Conservation (phyloP, 1,140 invertebrate genomes). For the Achatina immaculata region DNA sequence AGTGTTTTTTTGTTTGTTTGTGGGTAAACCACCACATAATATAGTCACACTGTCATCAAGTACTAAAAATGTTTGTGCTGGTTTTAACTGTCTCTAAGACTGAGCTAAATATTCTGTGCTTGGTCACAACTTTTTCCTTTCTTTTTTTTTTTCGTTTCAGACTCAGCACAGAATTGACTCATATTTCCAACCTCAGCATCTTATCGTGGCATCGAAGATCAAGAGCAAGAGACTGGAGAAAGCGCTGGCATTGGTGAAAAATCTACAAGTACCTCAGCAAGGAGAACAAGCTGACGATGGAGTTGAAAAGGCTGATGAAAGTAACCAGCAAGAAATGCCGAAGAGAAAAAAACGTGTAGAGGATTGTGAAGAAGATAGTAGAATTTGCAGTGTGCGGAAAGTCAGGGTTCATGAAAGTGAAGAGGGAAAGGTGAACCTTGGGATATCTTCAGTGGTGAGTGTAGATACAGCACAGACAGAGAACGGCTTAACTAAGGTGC, state of each 20-base stretch:
- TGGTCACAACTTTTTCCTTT: no score
- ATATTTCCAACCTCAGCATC: constrained; percentile 56
- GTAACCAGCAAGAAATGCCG: background rate
- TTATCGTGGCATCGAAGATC: constrained; percentile 44
- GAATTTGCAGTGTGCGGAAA: constrained; percentile 6
- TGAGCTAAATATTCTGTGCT: no score
- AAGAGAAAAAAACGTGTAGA: constrained; percentile 12
- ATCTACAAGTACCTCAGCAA: background rate
- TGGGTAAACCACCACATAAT: no score
- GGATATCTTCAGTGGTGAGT: background rate
- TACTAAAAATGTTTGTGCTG: no score
- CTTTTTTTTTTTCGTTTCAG: constrained; percentile 44
- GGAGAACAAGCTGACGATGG: constrained; percentile 18
- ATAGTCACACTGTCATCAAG: no score
- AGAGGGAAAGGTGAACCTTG: constrained; percentile 1
- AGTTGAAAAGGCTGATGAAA: background rate
- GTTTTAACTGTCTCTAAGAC: no score
- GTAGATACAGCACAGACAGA: background rate
- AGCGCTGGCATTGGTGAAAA: constrained; percentile 37
- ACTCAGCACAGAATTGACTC: constrained; percentile 53
- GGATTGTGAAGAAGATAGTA: constrained; percentile 16
- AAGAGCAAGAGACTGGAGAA: constrained; percentile 52
- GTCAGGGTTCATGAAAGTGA: background rate
- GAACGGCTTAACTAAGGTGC: background rate
- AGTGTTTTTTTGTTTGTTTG: no score